Percentiles rank a stretch among this genome's conserved stretches.
phyloP scores from a whole-genome alignment of 2,888 invertebrate species.

The Lumbricus terrestris region DNA sequence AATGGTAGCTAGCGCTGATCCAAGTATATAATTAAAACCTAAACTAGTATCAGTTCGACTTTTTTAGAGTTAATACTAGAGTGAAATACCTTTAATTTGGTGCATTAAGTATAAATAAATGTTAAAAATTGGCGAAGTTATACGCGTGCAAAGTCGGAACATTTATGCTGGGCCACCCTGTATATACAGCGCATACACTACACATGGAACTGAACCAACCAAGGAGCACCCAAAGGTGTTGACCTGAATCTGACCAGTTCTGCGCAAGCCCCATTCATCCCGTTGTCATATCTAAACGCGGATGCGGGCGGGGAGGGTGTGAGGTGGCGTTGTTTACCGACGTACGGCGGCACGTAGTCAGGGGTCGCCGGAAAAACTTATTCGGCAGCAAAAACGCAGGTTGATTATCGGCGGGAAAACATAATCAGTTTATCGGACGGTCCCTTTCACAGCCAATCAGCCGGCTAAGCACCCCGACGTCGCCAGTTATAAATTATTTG shows the following conservation, averaged over 20 bases:
- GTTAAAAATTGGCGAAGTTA: too few relatives aligned
- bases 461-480: neutral
- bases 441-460: neutral
- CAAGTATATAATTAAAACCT: too few relatives aligned
- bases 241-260: neutral
- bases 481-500: neutral
- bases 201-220: neutral
- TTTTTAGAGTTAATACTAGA: too few relatives aligned
- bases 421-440: conserved; percentile 3
- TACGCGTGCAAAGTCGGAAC: too few relatives aligned
- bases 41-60: too few relatives aligned
- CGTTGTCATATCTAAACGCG: neutral
- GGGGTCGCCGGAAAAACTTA: neutral
- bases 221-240: neutral
- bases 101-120: too few relatives aligned
- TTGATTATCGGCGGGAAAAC: neutral
- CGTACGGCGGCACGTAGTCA: neutral
- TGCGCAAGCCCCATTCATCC: neutral
- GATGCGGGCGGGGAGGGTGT: too few relatives aligned
- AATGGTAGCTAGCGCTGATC: too few relatives aligned
- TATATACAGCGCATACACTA: too few relatives aligned
- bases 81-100: too few relatives aligned
- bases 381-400: neutral
- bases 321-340: neutral
- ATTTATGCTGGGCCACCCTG: too few relatives aligned